Base-by-base conservation (phyloP, 2,797 vertebrate species). In the Acanthopagrus latus region DNA sequence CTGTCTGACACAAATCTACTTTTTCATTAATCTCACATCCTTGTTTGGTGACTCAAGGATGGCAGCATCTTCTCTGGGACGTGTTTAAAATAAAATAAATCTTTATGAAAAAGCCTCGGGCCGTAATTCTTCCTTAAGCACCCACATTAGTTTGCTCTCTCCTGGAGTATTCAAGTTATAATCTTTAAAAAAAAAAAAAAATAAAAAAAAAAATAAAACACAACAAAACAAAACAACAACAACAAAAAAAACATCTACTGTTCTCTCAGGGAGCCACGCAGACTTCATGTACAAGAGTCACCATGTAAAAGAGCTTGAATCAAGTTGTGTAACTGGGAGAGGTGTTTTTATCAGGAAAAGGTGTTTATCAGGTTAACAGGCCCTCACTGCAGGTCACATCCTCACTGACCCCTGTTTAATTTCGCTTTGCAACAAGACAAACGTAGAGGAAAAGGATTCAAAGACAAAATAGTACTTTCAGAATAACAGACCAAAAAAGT, bases 21-120 rank as follows among this genome's bases (percentile, higher is more conserved):
- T 76, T 81, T 76, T 18, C 50, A 76, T 76, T 33, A 67, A 75
- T 83, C 48, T 44, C 60, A 71, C 50, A 65, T 83, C 48, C 64
- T 79, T 73, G 69, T 83, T 89, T 76, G 83, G 75, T 41, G 64
- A 80, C 62, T 80, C 17, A 71, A 78, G 75, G 74, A 66, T 60
- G 46, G 48, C 58, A 5, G 4, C 64, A 60, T 21, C 44, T 64
- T 74, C 43, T 74, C 43, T 48, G 79, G 70, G 85, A 83, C 41
- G 27, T 29, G 13, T 76, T 73, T 74, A 17, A 78, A 72, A 71
- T 58, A 3, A 29, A 71, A 54, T 64, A 17, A 55, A 62, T 74
- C 64, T 77, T 76, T 64, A 75, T 67, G 69, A 80, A 78, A 76
- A 21, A 74, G 38, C 46, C 64, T 18, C 11, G 3, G 62, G 70